These are phyloP conservation scores for Micromussa lordhowensis DNA, from an alignment of 92 coral and sea anemone genomes.

Conservation along the genomic window DNA sequence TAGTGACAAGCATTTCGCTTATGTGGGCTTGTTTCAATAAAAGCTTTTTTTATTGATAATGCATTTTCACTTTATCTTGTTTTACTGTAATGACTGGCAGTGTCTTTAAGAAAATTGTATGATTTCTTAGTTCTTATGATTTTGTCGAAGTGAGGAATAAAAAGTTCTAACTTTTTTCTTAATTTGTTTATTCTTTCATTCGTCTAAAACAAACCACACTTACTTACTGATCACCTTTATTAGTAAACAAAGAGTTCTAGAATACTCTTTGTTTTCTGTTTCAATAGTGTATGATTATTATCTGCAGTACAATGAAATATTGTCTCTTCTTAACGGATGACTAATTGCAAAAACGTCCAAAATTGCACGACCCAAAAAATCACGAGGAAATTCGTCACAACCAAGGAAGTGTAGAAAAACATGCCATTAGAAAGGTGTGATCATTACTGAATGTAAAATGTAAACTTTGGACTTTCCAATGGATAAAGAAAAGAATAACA, in stretches of 20 bases:
- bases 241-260: background rate
- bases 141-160: background rate
- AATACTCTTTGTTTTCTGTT: background rate
- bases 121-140: background rate
- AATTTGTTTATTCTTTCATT: background rate
- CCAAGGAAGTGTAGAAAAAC: background rate
- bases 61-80: background rate
- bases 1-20: background rate
- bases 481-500: background rate
- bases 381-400: background rate
- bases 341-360: background rate
- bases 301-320: background rate
- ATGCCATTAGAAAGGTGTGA: background rate
- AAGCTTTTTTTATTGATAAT: background rate
- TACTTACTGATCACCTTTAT: background rate
- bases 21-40: background rate
- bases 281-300: background rate
- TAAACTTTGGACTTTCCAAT: background rate
- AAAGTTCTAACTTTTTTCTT: background rate
- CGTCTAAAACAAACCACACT: background rate
- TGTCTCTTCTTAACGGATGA: background rate
- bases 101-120: background rate
- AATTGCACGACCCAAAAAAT: background rate
- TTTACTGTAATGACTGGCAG: background rate
- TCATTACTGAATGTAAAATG: background rate